Evolutionary conservation across 2,113 vertebrate genomes (phyloP).

Genomic region (Lepus timidus): DNA sequence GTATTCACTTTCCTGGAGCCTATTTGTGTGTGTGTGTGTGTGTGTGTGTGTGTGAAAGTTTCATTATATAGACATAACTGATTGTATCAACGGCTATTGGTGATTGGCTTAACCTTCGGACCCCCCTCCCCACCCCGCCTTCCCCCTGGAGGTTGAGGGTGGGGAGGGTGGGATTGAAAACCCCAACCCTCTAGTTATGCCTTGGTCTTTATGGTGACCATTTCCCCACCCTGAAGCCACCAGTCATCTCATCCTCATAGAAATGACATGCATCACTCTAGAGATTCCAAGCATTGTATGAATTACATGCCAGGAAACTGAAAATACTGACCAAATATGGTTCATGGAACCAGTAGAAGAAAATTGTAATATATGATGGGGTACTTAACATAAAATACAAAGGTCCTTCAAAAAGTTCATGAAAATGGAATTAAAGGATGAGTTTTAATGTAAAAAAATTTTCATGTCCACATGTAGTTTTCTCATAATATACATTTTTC

Average conservation of each 20-base stretch:
- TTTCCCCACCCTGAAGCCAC: background rate
- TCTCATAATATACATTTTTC: too few relatives aligned
- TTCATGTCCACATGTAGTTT: too few relatives aligned
- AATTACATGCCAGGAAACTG: background rate
- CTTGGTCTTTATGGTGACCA: background rate
- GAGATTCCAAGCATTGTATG: background rate
- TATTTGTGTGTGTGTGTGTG: too few relatives aligned
- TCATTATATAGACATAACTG: background rate
- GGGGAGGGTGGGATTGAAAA: background rate
- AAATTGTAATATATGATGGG: too few relatives aligned
- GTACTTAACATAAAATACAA: too few relatives aligned
- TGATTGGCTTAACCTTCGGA: background rate
- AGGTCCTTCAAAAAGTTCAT: too few relatives aligned
- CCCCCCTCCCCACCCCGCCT: too few relatives aligned
- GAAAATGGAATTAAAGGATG: too few relatives aligned
- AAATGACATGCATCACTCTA: background rate
- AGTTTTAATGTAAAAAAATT: too few relatives aligned
- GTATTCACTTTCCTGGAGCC: background rate
- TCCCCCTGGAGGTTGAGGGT: background rate
- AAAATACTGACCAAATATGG: background rate
- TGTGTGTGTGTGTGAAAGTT: background rate
- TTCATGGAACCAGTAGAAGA: too few relatives aligned
- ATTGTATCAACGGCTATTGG: background rate
- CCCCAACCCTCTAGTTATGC: background rate
- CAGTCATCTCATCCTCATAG: background rate